A percentile compares a stretch with the other conserved stretches of the same genome.
phyloP scores from a whole-genome alignment of 2,888 invertebrate species.

The Eristalis arbustorum region DNA sequence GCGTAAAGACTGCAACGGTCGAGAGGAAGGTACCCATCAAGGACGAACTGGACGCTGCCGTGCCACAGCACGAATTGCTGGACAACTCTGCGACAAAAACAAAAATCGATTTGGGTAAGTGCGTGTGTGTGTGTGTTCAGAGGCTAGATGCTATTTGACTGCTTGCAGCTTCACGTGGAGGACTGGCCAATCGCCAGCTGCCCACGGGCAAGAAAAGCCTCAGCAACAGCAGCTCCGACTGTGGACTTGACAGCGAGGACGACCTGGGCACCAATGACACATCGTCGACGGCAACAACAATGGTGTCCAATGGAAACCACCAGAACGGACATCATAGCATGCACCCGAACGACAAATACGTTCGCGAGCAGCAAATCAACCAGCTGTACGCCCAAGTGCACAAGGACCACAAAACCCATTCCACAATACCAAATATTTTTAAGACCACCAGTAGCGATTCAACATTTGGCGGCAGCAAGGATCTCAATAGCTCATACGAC shows the following conservation, averaged over 20 bases:
- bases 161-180: conserved; percentile 85
- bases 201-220: conserved; percentile 82
- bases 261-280: conserved; percentile 73
- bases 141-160: not conserved
- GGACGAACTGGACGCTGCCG: conserved; percentile 91
- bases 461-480: conserved; percentile 62
- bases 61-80: conserved; percentile 92
- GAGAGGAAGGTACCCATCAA: conserved; percentile 85
- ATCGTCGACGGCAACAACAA: conserved; percentile 83
- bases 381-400: conserved; percentile 82
- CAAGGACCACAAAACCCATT: conserved; percentile 80
- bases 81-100: conserved; percentile 92
- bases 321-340: conserved; percentile 76
- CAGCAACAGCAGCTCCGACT: conserved; percentile 86
- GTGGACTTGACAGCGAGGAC: conserved; percentile 83
- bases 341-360: conserved; percentile 71
- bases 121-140: not conserved
- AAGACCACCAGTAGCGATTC: conserved; percentile 78
- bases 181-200: conserved; percentile 87
- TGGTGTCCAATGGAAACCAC: conserved; percentile 81
- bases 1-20: conserved; percentile 87
- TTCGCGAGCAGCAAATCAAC: conserved; percentile 79
- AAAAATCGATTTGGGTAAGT: conserved; percentile 88
- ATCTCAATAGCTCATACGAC: conserved; percentile 80
- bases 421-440: conserved; percentile 77